Base-by-base conservation (phyloP, 2,113 vertebrate genomes). In the Ageneiosus marmoratus region DNA sequence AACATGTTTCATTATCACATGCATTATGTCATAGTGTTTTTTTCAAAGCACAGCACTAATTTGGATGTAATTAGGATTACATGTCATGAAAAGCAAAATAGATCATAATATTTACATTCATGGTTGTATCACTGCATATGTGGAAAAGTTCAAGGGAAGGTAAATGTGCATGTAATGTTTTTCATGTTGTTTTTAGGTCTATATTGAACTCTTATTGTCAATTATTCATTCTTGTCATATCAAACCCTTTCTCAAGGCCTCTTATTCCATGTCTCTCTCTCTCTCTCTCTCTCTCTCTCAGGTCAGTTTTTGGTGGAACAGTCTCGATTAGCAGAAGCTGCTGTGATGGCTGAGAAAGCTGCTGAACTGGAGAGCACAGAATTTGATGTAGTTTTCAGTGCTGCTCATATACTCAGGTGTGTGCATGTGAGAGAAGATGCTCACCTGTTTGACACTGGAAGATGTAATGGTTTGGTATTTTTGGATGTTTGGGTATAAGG, bases 371-470 rank as follows among this genome's bases (percentile, higher is more conserved):
- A 99, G 91, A 93, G 92, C 86, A 91, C 83, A 0, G 97, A 99
- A 87, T 99, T 99, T 75, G 97, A 99, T 32, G 96, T 98, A 83
- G 97, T 99, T 87, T 99, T 99, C 94, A 98, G 96, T 24, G 97
- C 98, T 72, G 98, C 97, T 32, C 98, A 99, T 89, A 99, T 99
- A 97, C 96, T 98, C 89, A 96, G 98, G 98, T 99, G 94, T 90
- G 74, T 18, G 89, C 65, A n/a, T 13, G 16, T 80, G 56, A 58
- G n/a, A 9, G 53, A 73, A 41, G 24, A 51, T 29, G 7, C 29
- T 34, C 29, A 41, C 18, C 29, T 29, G 27, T 70, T 53, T n/a
- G 32, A 13, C 7, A 72, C 51, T 73, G 51, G 2, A 1, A 46
- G 24, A 58, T 79, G 51, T 41, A 56, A 34, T 24, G 48, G 22